Percentiles rank a stretch among this genome's conserved stretches.
Evolutionary conservation across 2,113 vertebrate species (phyloP).

Genomic region (Pandion haliaetus): DNA sequence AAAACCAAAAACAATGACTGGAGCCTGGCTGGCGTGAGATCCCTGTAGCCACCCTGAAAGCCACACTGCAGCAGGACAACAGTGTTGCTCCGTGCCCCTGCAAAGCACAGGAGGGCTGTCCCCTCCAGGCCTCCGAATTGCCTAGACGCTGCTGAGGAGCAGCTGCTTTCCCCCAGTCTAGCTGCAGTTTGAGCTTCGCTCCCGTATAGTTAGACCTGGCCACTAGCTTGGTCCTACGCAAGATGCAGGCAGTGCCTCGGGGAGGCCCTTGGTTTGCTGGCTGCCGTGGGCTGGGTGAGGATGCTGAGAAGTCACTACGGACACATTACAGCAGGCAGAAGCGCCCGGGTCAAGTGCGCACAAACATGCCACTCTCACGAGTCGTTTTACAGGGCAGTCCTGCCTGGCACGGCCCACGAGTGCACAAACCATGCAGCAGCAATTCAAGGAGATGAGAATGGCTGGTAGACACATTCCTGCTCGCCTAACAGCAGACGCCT

Average conservation of each 20-base stretch:
- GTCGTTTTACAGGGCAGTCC: not conserved
- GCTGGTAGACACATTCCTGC: not conserved
- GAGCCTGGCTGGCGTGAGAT: fast-evolving
- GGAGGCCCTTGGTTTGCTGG: not conserved
- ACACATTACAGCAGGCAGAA: not conserved
- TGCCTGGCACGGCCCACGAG: not conserved
- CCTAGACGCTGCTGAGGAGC: not conserved
- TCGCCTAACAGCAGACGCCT: not conserved
- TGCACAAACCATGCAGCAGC: not conserved
- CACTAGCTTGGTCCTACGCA: not conserved
- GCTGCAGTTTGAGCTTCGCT: not conserved
- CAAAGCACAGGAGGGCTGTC: not conserved
- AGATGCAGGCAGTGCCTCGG: fast-evolving
- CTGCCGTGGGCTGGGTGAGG: not conserved
- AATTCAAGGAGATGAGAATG: not conserved
- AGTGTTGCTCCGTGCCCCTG: not conserved
- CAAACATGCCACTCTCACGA: fast-evolving
- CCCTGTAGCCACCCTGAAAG: not conserved
- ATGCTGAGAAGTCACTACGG: not conserved
- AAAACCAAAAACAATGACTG: not conserved
- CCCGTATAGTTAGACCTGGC: not conserved
- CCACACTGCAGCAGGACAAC: fast-evolving
- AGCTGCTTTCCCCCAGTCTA: not conserved
- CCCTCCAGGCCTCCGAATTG: not conserved
- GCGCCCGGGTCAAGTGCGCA: not conserved